A percentile compares a stretch with the other conserved stretches of the same genome.
phyloP scores from a whole-genome alignment of 2,888 invertebrate genomes.

The Choristoneura rosaceana region DNA sequence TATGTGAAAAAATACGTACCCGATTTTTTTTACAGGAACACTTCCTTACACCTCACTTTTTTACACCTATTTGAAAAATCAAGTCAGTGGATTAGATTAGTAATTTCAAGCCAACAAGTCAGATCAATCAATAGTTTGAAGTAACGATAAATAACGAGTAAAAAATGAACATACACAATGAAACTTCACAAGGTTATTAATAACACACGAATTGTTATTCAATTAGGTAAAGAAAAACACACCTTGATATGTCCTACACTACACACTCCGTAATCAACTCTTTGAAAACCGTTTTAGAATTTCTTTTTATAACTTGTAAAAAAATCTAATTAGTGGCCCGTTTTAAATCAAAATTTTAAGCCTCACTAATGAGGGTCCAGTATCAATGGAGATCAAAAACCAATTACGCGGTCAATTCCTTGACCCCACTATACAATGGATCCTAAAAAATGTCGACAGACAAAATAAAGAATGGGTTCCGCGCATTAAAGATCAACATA shows the following conservation, averaged over 20 bases:
- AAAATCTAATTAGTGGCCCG: not conserved
- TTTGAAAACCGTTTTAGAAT: not conserved
- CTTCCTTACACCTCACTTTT: too few species aligned
- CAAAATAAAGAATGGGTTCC: conserved; percentile 12
- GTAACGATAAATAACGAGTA: conserved; percentile 8
- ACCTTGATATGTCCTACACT: not conserved
- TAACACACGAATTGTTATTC: not conserved
- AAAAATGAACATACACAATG: conserved; percentile 2
- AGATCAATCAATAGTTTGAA: not conserved
- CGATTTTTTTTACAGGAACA: too few species aligned
- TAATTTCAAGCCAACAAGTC: not conserved
- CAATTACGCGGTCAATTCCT: conserved; percentile 16
- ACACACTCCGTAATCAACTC: not conserved
- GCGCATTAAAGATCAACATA: not conserved
- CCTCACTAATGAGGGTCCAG: conserved; percentile 1
- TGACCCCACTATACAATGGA: conserved; percentile 11
- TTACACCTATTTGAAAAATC: too few species aligned
- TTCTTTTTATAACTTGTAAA: not conserved
- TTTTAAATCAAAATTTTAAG: conserved; percentile 1
- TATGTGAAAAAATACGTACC: too few species aligned
- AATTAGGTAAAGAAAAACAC: not conserved
- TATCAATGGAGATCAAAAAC: conserved; percentile 9
- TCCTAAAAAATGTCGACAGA: not conserved
- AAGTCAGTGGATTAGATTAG: not conserved
- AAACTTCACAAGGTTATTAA: conserved; percentile 11